A percentile compares a stretch with the other conserved stretches of the same genome.
Evolutionary conservation across 30 jellyfish, hydroid and myxozoan species (phyloP).

Genomic region (Aurelia aurita complex sp. Pacific): DNA sequence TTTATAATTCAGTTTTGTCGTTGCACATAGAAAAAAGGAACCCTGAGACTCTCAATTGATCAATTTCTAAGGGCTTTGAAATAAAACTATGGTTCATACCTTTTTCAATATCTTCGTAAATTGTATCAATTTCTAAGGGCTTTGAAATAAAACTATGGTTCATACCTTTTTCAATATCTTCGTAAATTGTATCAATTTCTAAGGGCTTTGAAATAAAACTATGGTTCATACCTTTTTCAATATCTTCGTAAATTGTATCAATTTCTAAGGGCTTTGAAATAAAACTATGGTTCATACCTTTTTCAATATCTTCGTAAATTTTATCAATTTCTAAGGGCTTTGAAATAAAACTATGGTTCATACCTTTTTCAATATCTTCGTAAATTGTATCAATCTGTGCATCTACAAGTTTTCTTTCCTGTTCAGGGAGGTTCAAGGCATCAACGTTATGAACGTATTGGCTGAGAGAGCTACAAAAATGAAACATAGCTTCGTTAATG

Average conservation of each 20-base stretch:
- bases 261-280: constrained; percentile 10
- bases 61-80: not conserved
- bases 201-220: not conserved
- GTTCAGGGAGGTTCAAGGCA: constrained; percentile 51
- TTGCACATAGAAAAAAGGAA: too few relatives aligned
- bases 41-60: too few relatives aligned
- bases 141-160: not conserved
- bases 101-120: constrained; percentile 77
- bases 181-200: constrained; percentile 70
- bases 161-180: constrained; percentile 82
- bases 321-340: not conserved
- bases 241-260: constrained; percentile 69
- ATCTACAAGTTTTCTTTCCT: constrained; percentile 65
- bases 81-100: constrained; percentile 28
- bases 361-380: constrained; percentile 85
- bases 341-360: not conserved
- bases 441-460: constrained; percentile 82
- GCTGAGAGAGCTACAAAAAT: constrained; percentile 75
- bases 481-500: not conserved
- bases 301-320: constrained; percentile 71
- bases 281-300: constrained; percentile 41
- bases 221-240: constrained; percentile 66
- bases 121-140: constrained; percentile 33
- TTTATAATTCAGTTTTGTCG: too few relatives aligned
- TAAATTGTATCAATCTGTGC: constrained; percentile 59